Evolutionary conservation across 1,140 invertebrate species (phyloP).

Genomic region (Oncopodura yosiiana): DNA sequence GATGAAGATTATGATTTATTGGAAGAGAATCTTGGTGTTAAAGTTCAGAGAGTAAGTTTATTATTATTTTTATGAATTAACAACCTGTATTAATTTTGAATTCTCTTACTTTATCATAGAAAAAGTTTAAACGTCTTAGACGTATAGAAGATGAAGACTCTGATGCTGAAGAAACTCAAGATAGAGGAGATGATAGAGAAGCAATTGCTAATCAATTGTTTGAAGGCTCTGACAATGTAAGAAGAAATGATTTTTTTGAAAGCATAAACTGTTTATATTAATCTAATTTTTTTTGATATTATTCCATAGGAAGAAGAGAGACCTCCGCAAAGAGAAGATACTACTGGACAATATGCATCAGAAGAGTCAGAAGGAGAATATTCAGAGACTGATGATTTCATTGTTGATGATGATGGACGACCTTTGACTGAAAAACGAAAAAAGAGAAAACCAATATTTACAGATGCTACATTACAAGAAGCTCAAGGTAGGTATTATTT

Average conservation of each 20-base stretch:
- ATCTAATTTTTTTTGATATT: neutral
- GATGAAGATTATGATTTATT: conserved; percentile 97
- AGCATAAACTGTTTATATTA: neutral
- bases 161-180: conserved; percentile 61
- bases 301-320: conserved; percentile 72
- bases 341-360: conserved; percentile 56
- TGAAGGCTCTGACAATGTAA: conserved; percentile 73
- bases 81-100: neutral
- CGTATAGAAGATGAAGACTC: conserved; percentile 78
- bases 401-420: conserved; percentile 90
- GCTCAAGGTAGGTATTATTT: too few relatives aligned
- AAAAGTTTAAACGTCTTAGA: conserved; percentile 77
- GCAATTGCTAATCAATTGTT: conserved; percentile 83
- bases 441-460: conserved; percentile 78
- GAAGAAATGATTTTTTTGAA: conserved; percentile 38
- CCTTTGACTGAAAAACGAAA: conserved; percentile 79
- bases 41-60: conserved; percentile 72
- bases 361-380: conserved; percentile 58
- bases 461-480: conserved; percentile 87
- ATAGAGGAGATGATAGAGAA: conserved; percentile 64
- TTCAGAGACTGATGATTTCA: conserved; percentile 90
- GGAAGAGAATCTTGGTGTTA: conserved; percentile 95
- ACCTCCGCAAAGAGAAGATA: conserved; percentile 57
- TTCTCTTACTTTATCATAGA: conserved; percentile 46
- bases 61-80: neutral